A percentile compares a stretch with the other conserved stretches of the same genome.
phyloP scores from a whole-genome alignment of 2,113 vertebrate species.

The Pteropus alecto region DNA sequence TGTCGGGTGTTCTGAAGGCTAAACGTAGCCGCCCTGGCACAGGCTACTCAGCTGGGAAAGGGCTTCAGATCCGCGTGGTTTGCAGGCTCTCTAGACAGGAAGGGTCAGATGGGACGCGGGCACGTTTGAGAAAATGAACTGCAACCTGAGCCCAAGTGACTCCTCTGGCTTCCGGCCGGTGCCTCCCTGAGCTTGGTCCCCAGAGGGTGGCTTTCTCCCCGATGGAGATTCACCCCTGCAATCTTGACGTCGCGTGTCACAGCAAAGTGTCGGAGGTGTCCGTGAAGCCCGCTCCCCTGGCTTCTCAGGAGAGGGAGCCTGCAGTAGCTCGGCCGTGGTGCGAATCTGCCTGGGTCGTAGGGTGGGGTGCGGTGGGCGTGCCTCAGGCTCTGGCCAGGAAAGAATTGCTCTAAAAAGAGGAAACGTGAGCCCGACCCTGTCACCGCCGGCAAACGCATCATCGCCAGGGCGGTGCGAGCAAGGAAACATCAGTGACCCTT shows the following conservation, averaged over 20 bases:
- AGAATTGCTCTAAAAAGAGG: background rate
- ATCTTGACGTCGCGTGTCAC: accelerated
- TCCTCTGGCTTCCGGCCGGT: no score
- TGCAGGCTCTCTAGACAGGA: background rate
- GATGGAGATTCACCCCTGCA: accelerated
- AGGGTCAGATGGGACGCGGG: background rate
- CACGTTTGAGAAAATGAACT: no score
- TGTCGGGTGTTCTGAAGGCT: no score
- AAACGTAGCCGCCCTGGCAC: no score
- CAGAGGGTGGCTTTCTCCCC: background rate
- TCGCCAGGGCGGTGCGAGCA: accelerated
- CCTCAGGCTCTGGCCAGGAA: background rate
- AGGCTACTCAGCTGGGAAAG: no score
- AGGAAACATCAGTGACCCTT: background rate
- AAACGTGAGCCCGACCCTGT: accelerated
- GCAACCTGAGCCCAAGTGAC: accelerated
- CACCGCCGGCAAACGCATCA: background rate
- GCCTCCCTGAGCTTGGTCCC: background rate
- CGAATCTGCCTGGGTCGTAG: background rate
- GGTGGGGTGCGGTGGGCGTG: accelerated
- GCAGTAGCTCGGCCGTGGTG: accelerated
- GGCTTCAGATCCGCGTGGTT: background rate
- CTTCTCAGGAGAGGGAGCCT: background rate
- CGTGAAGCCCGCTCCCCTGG: background rate
- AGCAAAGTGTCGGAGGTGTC: background rate